These are phyloP conservation scores for Lineus longissimus DNA, from an alignment of 1,140 invertebrate genomes.

Conservation along the genomic window DNA sequence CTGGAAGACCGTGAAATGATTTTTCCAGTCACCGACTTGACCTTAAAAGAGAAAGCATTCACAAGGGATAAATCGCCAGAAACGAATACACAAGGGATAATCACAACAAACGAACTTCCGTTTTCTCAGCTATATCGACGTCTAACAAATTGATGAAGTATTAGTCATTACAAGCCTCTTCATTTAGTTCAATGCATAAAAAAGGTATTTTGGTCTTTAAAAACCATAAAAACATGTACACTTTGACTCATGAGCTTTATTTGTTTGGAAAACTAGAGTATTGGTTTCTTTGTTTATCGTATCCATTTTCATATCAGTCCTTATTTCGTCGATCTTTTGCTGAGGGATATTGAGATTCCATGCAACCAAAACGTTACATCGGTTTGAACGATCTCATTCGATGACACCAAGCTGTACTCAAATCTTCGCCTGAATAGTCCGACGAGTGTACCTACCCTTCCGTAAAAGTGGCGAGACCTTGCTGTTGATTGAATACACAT, in stretches of 20 bases:
- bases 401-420: neutral
- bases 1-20: conserved; percentile 51
- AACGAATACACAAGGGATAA: neutral
- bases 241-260: no score
- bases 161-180: neutral
- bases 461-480: conserved; percentile 40
- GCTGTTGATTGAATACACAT: conserved; percentile 45
- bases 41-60: conserved; percentile 28
- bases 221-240: no score
- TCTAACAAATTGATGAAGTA: neutral
- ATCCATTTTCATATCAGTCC: no score
- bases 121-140: neutral
- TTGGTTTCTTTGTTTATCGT: no score
- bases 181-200: no score
- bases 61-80: neutral
- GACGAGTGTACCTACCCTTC: conserved; percentile 34
- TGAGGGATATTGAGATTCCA: neutral
- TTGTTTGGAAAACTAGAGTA: no score
- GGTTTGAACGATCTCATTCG: neutral
- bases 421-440: no score
- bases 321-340: no score
- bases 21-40: conserved; percentile 56
- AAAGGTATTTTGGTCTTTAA: no score
- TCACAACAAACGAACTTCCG: neutral
- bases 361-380: neutral